These are phyloP conservation scores for Craterocephalus amniculus DNA, from an alignment of 2,797 vertebrate species.

Conservation along the genomic window DNA sequence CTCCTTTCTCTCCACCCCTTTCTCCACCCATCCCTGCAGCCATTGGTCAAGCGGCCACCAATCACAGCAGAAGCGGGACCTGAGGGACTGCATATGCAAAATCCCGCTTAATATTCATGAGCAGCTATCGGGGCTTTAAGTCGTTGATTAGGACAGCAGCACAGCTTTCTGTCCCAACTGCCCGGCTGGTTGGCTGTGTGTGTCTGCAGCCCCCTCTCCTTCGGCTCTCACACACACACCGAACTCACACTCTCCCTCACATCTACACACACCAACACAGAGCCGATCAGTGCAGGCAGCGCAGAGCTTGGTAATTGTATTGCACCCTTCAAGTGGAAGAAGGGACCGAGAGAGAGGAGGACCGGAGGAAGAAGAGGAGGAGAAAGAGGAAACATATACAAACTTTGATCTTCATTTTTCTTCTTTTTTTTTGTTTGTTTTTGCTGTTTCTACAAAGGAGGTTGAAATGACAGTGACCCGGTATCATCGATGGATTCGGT, in stretches of 20 bases:
- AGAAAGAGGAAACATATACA: constrained; percentile 77
- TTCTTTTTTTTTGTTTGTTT: constrained; percentile 53
- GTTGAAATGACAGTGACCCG: constrained; percentile 92
- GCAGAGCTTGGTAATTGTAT: constrained; percentile 88
- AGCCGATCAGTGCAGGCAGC: constrained; percentile 73
- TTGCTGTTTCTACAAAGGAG: constrained; percentile 78
- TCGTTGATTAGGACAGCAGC: constrained; percentile 97
- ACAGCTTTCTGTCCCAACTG: constrained; percentile 96
- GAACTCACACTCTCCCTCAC: constrained; percentile 55
- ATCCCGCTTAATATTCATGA: constrained; percentile 97
- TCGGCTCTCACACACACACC: constrained; percentile 62
- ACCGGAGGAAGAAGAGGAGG: constrained; percentile 66
- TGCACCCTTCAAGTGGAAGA: constrained; percentile 85
- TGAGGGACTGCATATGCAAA: constrained; percentile 95
- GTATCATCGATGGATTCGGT: constrained; percentile 97
- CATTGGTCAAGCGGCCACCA: constrained; percentile 86
- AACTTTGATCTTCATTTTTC: constrained; percentile 89
- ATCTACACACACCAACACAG: constrained; percentile 64
- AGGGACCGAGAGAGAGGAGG: constrained; percentile 71
- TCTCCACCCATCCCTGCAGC: constrained; percentile 78
- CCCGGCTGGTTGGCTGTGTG: constrained; percentile 79
- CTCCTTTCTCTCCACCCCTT: constrained; percentile 62
- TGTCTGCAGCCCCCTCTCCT: constrained; percentile 81
- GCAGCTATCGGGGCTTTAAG: constrained; percentile 97
- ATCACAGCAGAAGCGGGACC: constrained; percentile 84